Evolutionary conservation across 2,888 invertebrate species (phyloP), one percentile per base, ranked within the genome.

Genomic region (Polietes domitor): DNA sequence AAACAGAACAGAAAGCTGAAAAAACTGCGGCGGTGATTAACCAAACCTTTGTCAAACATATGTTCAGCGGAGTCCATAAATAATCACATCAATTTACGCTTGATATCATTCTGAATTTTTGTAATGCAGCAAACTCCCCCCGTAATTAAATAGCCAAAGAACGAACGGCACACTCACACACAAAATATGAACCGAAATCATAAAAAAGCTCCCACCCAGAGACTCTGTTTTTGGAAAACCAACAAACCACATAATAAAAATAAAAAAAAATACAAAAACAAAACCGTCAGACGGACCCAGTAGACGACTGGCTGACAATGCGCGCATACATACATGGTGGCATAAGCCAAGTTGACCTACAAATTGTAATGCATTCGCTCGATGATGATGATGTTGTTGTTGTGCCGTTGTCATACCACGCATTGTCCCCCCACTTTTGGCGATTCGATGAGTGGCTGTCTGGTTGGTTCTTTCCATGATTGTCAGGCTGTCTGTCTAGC

Each of bases 131-230:
- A 12, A 65, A 41, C 24, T 43, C 68, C 43, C 43, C 68, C n/a
- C 37, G 68, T 41, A 65, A 65, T 65, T 37, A 65, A 65, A 43
- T 17, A 1, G 41, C 43, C 61, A 61, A 55, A 47, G n/a, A 47
- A 47, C 21, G 21, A 10, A 4, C 26, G 7, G 1, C 5, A 15
- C 28, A 73, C 72, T 73, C 63, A 37, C 32, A 32, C 3, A 32
- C 32, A 32, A 32, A 32, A 32, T 5, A 32, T 5, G 7, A 32
- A 32, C 32, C 15, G 32, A 63, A 76, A 70, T 10, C 55, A 74
- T 71, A 65, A 63, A 65, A 77, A 58, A 73, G 50, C 73, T 70
- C 71, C 84, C 84, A 84, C 84, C 84, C 78, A 80, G 74, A 81
- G 24, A 28, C 61, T 19, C 24, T 41, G 19, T 10, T 43, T 68